Conservation (phyloP, 2,113 vertebrate genomes). For the Podarcis cretensis region DNA sequence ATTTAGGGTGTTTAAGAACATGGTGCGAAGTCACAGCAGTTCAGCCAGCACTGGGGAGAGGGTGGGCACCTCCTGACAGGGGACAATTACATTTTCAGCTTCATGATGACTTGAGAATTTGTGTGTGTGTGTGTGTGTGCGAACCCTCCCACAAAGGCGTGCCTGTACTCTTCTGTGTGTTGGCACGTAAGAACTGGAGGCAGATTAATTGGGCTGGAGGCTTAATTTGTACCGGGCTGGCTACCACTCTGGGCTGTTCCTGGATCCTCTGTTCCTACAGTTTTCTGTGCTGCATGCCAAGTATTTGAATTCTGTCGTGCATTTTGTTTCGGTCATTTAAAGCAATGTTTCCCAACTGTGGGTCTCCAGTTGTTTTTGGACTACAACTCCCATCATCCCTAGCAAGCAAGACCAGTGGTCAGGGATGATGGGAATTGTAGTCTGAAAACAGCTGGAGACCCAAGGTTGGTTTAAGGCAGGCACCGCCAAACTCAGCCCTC, state of each 20-base stretch:
- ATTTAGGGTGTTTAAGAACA: background rate
- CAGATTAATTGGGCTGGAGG: background rate
- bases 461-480: too few relatives aligned
- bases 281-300: background rate
- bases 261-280: background rate
- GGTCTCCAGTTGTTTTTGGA: too few relatives aligned
- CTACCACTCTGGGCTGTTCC: background rate
- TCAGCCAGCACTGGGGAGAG: background rate
- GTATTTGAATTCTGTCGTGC: too few relatives aligned
- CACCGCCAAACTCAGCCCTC: too few relatives aligned
- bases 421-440: too few relatives aligned
- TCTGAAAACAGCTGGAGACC: too few relatives aligned
- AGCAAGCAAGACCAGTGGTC: too few relatives aligned
- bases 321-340: too few relatives aligned
- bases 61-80: background rate
- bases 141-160: conserved; percentile 6
- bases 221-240: too few relatives aligned
- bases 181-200: conserved; percentile 15
- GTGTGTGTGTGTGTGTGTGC: too few relatives aligned
- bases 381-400: too few relatives aligned
- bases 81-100: background rate
- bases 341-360: too few relatives aligned
- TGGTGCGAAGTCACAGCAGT: background rate
- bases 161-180: background rate
- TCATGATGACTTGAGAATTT: background rate